Conservation (phyloP, 2,113 vertebrate species). For the Eidolon helvum region DNA sequence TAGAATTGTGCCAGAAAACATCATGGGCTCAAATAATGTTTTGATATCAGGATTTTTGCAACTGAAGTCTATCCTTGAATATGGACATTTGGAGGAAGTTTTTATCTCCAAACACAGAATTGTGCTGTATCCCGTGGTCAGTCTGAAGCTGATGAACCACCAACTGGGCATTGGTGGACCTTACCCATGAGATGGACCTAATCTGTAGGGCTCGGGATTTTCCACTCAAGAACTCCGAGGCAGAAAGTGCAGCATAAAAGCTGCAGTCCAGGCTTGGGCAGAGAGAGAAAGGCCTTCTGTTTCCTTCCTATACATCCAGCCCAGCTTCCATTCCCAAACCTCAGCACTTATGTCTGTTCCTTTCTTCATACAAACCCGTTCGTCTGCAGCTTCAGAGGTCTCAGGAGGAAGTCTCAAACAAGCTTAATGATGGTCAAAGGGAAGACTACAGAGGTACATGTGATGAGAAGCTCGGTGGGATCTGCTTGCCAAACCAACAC, state of each 20-base stretch:
- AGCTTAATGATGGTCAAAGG: too few species aligned
- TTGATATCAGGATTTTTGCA: neutral
- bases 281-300: neutral
- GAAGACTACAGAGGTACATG: fast-evolving
- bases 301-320: neutral
- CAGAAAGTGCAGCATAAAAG: neutral
- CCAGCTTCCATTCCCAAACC: neutral
- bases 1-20: neutral
- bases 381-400: neutral
- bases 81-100: neutral
- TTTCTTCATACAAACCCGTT: fast-evolving
- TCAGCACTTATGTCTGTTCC: neutral
- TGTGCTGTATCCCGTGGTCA: neutral
- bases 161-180: fast-evolving
- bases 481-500: neutral
- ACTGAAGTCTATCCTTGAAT: neutral
- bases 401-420: neutral
- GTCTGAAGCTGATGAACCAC: neutral
- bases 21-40: neutral
- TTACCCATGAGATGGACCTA: neutral
- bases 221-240: neutral
- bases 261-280: fast-evolving
- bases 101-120: too few species aligned
- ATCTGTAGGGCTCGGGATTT: neutral
- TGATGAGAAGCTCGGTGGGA: neutral